A percentile compares a stretch with the other conserved stretches of the same genome.
phyloP scores from a whole-genome alignment of 2,797 vertebrate species.

The Oryzias sinensis region DNA sequence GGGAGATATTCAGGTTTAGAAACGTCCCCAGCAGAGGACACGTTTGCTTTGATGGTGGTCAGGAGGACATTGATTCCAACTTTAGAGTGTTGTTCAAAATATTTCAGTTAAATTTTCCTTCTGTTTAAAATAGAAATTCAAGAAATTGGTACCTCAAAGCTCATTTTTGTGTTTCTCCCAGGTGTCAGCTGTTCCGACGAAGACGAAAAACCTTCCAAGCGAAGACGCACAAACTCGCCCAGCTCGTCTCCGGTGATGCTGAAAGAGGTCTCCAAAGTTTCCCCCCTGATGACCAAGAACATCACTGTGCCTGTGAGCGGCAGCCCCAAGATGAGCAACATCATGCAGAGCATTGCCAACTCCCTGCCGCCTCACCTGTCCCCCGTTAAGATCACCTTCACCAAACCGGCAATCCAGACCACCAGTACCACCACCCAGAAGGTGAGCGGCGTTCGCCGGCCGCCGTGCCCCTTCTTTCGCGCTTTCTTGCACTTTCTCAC shows the following conservation, averaged over 20 bases:
- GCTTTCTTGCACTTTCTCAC: background rate
- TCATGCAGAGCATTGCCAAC: conserved; percentile 99
- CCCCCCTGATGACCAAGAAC: conserved; percentile 86
- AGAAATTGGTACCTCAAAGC: too few relatives aligned
- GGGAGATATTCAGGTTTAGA: too few relatives aligned
- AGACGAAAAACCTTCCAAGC: conserved; percentile 97
- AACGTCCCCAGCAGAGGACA: too few relatives aligned
- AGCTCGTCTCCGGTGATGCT: conserved; percentile 93
- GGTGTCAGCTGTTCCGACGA: conserved; percentile 98
- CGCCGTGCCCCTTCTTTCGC: accelerated
- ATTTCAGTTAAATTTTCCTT: too few relatives aligned
- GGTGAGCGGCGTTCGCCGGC: conserved; percentile 63
- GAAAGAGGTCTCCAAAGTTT: conserved; percentile 90
- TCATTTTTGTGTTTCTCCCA: conserved; percentile 33
- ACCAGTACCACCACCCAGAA: conserved; percentile 96
- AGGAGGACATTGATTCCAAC: too few relatives aligned
- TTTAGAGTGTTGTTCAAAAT: too few relatives aligned
- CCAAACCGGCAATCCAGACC: conserved; percentile 94
- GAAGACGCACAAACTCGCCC: conserved; percentile 93
- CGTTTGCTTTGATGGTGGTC: too few relatives aligned
- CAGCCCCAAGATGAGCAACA: conserved; percentile 98
- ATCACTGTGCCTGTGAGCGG: conserved; percentile 89
- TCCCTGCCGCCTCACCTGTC: conserved; percentile 97
- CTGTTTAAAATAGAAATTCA: too few relatives aligned
- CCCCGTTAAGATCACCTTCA: conserved; percentile 98